These are phyloP conservation scores for Drosophila varians DNA, from an alignment of 1,140 invertebrate species.

Conservation along the genomic window DNA sequence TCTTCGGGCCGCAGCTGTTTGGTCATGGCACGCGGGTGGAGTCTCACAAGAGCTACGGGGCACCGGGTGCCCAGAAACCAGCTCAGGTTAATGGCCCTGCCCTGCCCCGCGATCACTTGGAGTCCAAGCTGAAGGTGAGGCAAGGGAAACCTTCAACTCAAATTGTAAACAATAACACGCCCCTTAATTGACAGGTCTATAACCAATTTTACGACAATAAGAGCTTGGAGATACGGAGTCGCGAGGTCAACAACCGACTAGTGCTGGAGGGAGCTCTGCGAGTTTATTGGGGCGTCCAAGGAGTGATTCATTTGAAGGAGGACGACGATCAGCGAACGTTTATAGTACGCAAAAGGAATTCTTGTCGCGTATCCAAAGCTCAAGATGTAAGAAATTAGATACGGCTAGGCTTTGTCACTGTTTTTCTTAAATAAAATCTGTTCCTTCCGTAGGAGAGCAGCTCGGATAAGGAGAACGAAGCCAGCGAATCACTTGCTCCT, in stretches of 20 bases:
- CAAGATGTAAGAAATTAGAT: slow-evolving; percentile 46
- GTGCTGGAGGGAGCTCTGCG: slow-evolving; percentile 91
- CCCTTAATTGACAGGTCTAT: slow-evolving; percentile 57
- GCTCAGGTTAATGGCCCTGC: slow-evolving; percentile 76
- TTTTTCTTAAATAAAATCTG: not conserved
- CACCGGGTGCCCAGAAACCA: slow-evolving; percentile 85
- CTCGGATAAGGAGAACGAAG: slow-evolving; percentile 81
- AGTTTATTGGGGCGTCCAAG: slow-evolving; percentile 93
- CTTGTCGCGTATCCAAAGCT: slow-evolving; percentile 84
- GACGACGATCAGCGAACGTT: slow-evolving; percentile 93
- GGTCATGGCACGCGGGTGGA: slow-evolving; percentile 94
- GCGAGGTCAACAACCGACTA: slow-evolving; percentile 91
- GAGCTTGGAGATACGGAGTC: slow-evolving; percentile 89
- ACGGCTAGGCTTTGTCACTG: not conserved
- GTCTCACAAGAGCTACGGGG: slow-evolving; percentile 93
- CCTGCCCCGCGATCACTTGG: slow-evolving; percentile 88
- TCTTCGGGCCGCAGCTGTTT: slow-evolving; percentile 94
- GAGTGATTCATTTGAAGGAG: slow-evolving; percentile 93
- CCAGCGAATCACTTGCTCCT: slow-evolving; percentile 71
- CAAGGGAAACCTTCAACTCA: too few species aligned
- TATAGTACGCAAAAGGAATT: slow-evolving; percentile 89
- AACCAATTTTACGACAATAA: slow-evolving; percentile 93
- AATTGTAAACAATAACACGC: slow-evolving; percentile 7
- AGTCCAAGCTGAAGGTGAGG: slow-evolving; percentile 89
- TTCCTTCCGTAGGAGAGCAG: slow-evolving; percentile 56